Base-by-base conservation (phyloP, 1,140 invertebrate genomes). In the Paralvinella palmiformis region DNA sequence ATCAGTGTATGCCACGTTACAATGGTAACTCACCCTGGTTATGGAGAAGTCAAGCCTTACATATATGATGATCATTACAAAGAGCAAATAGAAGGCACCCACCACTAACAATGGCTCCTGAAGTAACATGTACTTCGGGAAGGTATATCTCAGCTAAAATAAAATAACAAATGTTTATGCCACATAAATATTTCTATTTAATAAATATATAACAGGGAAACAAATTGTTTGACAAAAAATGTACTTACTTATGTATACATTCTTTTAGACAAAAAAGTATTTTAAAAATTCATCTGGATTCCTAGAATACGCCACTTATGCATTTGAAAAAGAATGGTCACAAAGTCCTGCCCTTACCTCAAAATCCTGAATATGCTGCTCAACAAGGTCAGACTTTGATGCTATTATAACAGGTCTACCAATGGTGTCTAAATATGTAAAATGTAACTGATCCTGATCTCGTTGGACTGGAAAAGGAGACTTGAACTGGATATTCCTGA, bases 21-120 rank as follows among this genome's bases (percentile, higher is more conserved):
- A 0, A n/a, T 15, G 7, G n/a, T 52, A 52, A 44, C 58, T 59
- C 1, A 79, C 79, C 75, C 86, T 86, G 41, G 84, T 85, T 67
- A 98, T 93, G 56, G 94, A 94, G 81, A 99, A 97, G 82, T 99
- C 96, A 69, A 98, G 82, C 62, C 96, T 85, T 48, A 97, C 90
- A 82, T 96, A 96, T 69, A 98, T 83, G 73, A 99, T 96, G 37
- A 97, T 91, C 71, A 89, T 79, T 5, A 98, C 72, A 81, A 98
- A 99, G 33, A 99, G 79, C 20, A 92, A 76, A 79, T 94, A 96
- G 65, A 98, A 87, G 65, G 94, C 95, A 32, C 86, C 82, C 58
- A 92, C 87, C 37, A 96, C 88, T 24, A 98, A 67, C 6, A 98
- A 75, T 0, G 96, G 96, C 78, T 99, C 96, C 76, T 94, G 91